Evolutionary conservation across 2,888 invertebrate genomes (phyloP), one percentile per base, ranked within the genome.

Genomic region (Dasysyrphus albostriatus): DNA sequence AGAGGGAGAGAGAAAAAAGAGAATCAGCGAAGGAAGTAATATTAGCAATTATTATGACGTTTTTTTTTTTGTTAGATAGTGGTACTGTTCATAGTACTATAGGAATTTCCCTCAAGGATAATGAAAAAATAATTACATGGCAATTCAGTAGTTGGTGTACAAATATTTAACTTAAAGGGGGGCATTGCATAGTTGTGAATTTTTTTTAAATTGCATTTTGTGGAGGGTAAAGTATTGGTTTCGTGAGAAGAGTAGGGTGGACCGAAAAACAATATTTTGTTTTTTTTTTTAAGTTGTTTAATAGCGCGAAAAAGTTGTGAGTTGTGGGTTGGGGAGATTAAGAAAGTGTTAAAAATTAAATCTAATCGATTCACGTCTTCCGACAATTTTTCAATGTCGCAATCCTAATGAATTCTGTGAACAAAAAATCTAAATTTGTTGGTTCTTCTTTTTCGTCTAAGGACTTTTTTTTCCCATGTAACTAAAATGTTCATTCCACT

Each of bases 41-140:
- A 79, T 69, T 79, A 83, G 79, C 63, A 79, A 79, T 74, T 74
- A 73, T 56, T 73, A 73, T 44, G 63, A 83, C 77, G 16, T 12
- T 24, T 42, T 72, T 29, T 42, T 67, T 61, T 24, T 9, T 32
- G 3, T 47, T 58, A 51, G 12, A 12, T 12, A 24, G 8, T 42
- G 0, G 19, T 4, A 14, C 32, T 10, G 12, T 29, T n/a, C 63
- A 24, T 3, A 24, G 24, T 58, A 72, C 76, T 84, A 80, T 72
- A 73, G 39, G 65, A 76, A 81, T 81, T 72, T 72, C 51, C 75
- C 83, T 67, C 37, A 81, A 84, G 76, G 81, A 84, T 81, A 81
- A 84, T 81, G 81, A 72, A 76, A 84, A 76, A 81, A 81, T 80
- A 80, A 84, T 84, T 81, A 81, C 84, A 81, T 72, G 72, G 72